Conservation (phyloP, 2,797 vertebrate species). For the Sebastes hopkinsi region DNA sequence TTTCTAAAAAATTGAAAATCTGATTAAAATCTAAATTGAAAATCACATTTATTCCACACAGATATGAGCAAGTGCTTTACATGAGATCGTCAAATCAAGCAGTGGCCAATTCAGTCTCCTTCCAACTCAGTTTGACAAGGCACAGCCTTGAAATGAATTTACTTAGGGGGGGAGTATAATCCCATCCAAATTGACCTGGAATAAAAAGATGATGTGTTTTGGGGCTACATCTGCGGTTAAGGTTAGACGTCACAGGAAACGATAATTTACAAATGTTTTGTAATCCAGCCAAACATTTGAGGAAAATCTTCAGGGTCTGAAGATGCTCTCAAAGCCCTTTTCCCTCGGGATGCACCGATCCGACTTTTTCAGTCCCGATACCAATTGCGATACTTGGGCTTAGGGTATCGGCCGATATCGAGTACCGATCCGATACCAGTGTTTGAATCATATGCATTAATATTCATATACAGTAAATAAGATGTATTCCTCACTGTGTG, state of each 20-base stretch:
- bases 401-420: too few species aligned
- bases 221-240: neutral
- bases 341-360: neutral
- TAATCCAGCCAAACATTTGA: conserved; percentile 4
- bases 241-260: neutral
- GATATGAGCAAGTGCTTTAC: neutral
- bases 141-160: neutral
- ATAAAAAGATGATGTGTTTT: conserved; percentile 5
- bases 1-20: too few species aligned
- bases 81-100: neutral
- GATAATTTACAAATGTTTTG: conserved; percentile 3
- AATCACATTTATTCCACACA: neutral
- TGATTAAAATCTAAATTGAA: neutral
- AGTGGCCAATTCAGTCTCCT: neutral
- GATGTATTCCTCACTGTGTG: too few species aligned
- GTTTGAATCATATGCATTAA: too few species aligned
- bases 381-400: too few species aligned
- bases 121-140: conserved; percentile 9
- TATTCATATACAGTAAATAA: too few species aligned
- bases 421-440: too few species aligned
- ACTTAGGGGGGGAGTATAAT: neutral
- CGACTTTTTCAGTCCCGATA: too few species aligned
- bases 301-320: neutral
- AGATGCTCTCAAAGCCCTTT: neutral
- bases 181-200: neutral